phyloP scores from a whole-genome alignment of 2,797 vertebrate species.

The Lepilemur septentrionalis region DNA sequence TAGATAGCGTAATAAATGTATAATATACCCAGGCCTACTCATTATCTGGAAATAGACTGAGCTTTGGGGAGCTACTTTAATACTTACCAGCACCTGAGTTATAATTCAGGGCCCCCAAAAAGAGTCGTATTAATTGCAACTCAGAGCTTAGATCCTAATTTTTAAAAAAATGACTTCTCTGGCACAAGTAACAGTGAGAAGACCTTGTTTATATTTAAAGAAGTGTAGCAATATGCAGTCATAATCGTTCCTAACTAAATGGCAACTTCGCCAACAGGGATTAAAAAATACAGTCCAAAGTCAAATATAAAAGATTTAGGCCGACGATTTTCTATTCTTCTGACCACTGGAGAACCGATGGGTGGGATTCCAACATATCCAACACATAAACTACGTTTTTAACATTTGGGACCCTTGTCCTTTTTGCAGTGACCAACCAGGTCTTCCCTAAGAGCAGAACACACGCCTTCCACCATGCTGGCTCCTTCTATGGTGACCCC shows the following conservation, averaged over 20 bases:
- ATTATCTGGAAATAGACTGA: background rate
- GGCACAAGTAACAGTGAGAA: background rate
- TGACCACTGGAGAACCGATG: accelerated
- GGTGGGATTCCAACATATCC: no score
- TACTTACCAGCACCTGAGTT: background rate
- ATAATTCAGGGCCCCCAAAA: background rate
- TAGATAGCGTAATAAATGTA: background rate
- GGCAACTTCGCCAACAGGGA: background rate
- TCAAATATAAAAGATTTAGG: accelerated
- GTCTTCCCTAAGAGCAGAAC: background rate
- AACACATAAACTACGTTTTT: accelerated
- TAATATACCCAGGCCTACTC: background rate
- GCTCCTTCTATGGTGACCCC: background rate
- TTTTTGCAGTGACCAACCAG: no score
- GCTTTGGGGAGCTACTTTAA: background rate
- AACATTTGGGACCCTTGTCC: accelerated
- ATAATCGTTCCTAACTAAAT: background rate
- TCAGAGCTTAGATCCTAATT: background rate
- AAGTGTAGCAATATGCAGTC: background rate
- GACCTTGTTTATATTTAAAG: background rate
- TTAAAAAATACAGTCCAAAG: background rate
- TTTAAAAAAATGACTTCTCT: background rate
- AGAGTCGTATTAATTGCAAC: background rate
- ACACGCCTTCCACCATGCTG: accelerated
- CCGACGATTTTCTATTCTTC: no score